Evolutionary conservation across 2,888 invertebrate species (phyloP).

Genomic region (Drosophila multiciliata): DNA sequence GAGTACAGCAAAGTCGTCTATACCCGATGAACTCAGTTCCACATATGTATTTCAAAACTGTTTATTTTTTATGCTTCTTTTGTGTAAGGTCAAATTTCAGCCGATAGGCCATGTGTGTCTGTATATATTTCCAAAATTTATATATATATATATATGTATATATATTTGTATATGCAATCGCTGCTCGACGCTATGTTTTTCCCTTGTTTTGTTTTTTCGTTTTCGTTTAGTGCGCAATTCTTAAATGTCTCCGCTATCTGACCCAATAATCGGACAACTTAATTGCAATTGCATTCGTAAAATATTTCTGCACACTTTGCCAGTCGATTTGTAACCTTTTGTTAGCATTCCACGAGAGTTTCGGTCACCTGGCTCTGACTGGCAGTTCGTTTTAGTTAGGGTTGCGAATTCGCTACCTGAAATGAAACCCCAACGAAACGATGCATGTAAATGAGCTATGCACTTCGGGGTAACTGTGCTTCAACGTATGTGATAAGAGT

Average conservation of each 20-base stretch:
- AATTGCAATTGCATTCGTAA: slow-evolving; percentile 75
- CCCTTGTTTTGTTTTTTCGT: neutral
- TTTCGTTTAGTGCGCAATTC: slow-evolving; percentile 58
- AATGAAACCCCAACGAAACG: no score
- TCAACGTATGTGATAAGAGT: neutral
- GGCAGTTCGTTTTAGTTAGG: neutral
- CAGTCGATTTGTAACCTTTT: slow-evolving; percentile 25
- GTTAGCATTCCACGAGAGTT: slow-evolving; percentile 10
- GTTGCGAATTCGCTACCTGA: neutral
- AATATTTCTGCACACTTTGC: slow-evolving; percentile 51
- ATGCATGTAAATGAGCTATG: slow-evolving; percentile 24
- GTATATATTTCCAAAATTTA: neutral
- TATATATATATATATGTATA: neutral
- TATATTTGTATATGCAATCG: slow-evolving; percentile 1
- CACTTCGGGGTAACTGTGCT: slow-evolving; percentile 3
- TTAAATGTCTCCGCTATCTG: slow-evolving; percentile 73
- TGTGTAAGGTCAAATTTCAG: slow-evolving; percentile 39
- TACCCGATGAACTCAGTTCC: neutral
- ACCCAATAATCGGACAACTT: slow-evolving; percentile 80
- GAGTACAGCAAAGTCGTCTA: neutral
- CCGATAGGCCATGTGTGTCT: slow-evolving; percentile 36
- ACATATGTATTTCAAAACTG: neutral
- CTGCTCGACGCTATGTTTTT: neutral
- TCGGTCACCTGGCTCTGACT: neutral
- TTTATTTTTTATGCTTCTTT: slow-evolving; percentile 11